Evolutionary conservation across 2,797 vertebrate species (phyloP), one percentile per base, ranked within the genome.

Genomic region (Furcifer pardalis): DNA sequence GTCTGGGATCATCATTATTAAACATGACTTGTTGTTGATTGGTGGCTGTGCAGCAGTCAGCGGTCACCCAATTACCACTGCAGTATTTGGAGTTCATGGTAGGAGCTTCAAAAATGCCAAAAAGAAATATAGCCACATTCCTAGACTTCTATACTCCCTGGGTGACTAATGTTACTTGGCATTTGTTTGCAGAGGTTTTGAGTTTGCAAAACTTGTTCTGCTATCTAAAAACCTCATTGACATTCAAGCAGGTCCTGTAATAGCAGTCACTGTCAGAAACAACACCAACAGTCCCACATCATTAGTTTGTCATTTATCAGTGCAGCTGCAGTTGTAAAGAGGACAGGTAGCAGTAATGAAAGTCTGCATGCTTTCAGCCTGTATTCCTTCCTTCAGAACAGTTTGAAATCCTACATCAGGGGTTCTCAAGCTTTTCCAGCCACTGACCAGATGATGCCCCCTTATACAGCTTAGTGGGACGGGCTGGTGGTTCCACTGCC

Each of bases 61-160:
- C 59, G 82, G 85, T 78, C 85, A 82, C 80, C 80, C 75, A 82
- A 86, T 86, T 82, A 86, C 63, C 85, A 82, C 69, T 72, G 76
- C 65, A 78, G 80, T 3, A 44, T 42, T 63, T 77, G 74, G 62
- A 72, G 80, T 72, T 83, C 63, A 42, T 75, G 65, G 30, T 71
- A 56, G 52, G 74, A 60, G 52, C 52, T 71, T 69, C 66, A n/a
- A 25, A 76, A 72, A 86, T 59, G 75, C 66, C 68, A 77, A 44
- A 19, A 65, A 82, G 81, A 83, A 83, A 86, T 72, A 79, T 27
- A 63, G 32, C 59, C 56, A 21, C 56, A 73, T 42, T 65, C 72
- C 32, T 1, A 40, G 35, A n/a, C 76, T 60, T 40, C 37, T 84
- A 27, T 12, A 60, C 49, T 44, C 37, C 56, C 42, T 10, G 32